Evolutionary conservation across 2,888 invertebrate genomes (phyloP).

Genomic region (Palloptera scutellata): DNA sequence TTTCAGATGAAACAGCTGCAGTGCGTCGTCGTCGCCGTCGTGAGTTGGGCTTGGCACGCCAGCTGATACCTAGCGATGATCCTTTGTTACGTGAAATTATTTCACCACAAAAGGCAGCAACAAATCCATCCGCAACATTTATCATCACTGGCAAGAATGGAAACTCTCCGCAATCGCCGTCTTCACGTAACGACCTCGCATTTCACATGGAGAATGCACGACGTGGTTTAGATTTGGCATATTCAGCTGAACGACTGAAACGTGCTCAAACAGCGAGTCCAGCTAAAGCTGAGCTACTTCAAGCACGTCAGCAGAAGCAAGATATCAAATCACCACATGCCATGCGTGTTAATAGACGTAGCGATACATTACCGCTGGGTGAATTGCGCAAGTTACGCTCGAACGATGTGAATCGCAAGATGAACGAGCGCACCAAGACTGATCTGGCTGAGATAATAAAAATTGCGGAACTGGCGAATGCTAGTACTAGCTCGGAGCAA

Average conservation of each 20-base stretch:
- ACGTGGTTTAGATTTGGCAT: conserved; percentile 45
- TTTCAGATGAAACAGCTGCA: conserved; percentile 63
- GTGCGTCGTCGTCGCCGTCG: conserved; percentile 60
- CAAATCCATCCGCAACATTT: conserved; percentile 3
- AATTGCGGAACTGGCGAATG: conserved; percentile 57
- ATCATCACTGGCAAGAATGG: not conserved
- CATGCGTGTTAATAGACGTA: conserved; percentile 46
- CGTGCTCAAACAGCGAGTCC: conserved; percentile 47
- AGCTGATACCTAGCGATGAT: conserved; percentile 58
- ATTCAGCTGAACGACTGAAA: conserved; percentile 40
- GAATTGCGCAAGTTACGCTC: conserved; percentile 47
- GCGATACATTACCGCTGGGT: conserved; percentile 42
- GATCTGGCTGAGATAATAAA: conserved; percentile 63
- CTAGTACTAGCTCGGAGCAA: conserved; percentile 16
- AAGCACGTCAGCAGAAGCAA: conserved; percentile 36
- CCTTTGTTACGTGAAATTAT: conserved; percentile 54
- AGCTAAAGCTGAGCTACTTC: conserved; percentile 32
- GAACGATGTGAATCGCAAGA: conserved; percentile 55
- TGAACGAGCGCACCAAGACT: conserved; percentile 60
- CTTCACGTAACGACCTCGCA: conserved; percentile 47
- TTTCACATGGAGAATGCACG: conserved; percentile 54
- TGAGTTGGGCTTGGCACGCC: conserved; percentile 59
- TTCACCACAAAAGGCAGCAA: conserved; percentile 47
- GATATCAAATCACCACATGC: conserved; percentile 31
- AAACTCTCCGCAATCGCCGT: conserved; percentile 33